These are phyloP conservation scores for Copsychus sechellarum DNA, from an alignment of 2,113 vertebrate species.

Conservation along the genomic window DNA sequence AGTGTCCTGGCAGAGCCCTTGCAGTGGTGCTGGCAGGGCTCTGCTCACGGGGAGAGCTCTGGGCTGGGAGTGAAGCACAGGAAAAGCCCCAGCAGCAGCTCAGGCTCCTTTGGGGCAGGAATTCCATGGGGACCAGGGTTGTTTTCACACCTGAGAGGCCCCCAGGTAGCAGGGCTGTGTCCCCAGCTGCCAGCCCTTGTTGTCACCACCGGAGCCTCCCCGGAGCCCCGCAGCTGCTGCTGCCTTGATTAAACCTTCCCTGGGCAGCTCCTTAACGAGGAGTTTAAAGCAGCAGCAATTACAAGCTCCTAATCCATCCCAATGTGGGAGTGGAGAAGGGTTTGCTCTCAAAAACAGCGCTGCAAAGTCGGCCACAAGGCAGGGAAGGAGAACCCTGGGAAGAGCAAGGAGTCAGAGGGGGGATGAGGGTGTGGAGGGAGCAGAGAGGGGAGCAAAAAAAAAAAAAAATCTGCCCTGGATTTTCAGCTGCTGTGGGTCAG, in stretches of 20 bases:
- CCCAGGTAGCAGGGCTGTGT: background rate
- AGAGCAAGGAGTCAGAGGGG: background rate
- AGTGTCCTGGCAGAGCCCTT: rapidly evolving
- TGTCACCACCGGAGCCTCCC: background rate
- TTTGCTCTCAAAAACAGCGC: slow-evolving; percentile 1
- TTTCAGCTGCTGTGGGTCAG: background rate
- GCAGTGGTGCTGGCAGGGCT: background rate
- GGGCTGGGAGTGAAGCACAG: rapidly evolving
- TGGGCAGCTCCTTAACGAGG: background rate
- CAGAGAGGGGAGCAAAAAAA: background rate
- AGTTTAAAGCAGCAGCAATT: slow-evolving; percentile 16
- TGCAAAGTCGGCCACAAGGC: slow-evolving; percentile 2
- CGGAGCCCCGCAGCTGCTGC: background rate
- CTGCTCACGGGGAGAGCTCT: background rate
- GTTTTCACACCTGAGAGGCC: background rate
- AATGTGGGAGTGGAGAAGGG: background rate
- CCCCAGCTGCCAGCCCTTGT: background rate
- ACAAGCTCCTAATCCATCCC: slow-evolving; percentile 24
- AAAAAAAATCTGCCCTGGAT: background rate
- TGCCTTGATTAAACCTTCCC: background rate
- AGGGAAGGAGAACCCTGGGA: background rate
- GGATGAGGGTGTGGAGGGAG: background rate
- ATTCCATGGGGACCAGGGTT: background rate
- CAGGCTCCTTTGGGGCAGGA: background rate
- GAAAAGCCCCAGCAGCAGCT: rapidly evolving